Evolutionary conservation across 1,140 invertebrate genomes (phyloP), one percentile per base, ranked within the genome.

Genomic region (Oryctes rhinoceros): DNA sequence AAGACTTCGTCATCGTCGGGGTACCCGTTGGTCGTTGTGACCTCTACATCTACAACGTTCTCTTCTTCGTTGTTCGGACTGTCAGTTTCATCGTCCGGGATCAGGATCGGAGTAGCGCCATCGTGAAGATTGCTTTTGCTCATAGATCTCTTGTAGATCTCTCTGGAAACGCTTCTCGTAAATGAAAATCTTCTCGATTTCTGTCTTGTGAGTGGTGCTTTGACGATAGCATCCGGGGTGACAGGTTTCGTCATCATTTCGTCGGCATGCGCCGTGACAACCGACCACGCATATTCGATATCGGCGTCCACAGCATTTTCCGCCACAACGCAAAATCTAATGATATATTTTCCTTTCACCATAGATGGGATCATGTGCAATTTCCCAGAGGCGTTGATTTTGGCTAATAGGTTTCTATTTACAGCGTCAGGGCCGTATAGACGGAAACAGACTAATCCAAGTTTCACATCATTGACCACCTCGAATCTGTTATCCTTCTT

Each of bases 291-390:
- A 80, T 92, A 91, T n/a, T 93, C 89, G 30, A 97, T 93, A 84
- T 97, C 94, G 3, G 91, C 90, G 44, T 96, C 92, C 0, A 86
- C 92, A 5, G 96, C 95, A 84, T 95, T 91, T 86, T 97, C 94
- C 13, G 93, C 90, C 53, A 94, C 94, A 0, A 98, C 93, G 85
- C 95, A 97, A 87, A 97, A 96, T 67, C 96, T 89, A 81, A 98
- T 94, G 3, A 92, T 89, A 85, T 95, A 97, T 84, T 93, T 92
- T 35, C 92, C 92, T 87, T 92, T 94, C 0, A 96, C 91, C 44
- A 92, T 91, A 0, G 95, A 94, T 0, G 96, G 96, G 44, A 97
- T 96, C 95, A 98, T 96, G 86, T 97, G 96, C 24, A 98, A 89
- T 84, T 94, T 94, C 4, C 96, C 96, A 0, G 95, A 95, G 11